Base-by-base conservation (phyloP, 2,888 invertebrate genomes). In the Arenicola marina region DNA sequence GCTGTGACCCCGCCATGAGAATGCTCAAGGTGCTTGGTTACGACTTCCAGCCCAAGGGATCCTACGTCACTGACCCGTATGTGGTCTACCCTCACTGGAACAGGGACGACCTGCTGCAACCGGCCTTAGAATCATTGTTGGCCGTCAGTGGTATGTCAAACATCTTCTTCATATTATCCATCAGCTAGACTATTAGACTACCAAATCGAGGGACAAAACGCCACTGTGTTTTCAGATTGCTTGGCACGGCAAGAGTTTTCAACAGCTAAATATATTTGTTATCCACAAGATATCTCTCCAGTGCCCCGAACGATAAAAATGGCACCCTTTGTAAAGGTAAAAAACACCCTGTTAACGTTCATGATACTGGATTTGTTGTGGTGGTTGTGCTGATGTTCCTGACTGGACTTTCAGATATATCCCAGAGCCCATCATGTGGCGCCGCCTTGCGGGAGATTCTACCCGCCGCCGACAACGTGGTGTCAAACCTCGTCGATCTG, bases 31-130 rank as follows among this genome's bases (percentile, higher is more conserved):
- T 75, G 43, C 75, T 81, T 4, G 79, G 78, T 29, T 80, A 78
- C 66, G 78, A 80, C 67, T 80, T 79, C 68, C 79, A 80, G 45
- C 44, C n/a, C 15, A 38, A 71, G 38, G 77, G 76, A 21, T 57
- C 68, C 28, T 56, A 66, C 3, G 65, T 77, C 28, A 60, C 60
- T 4, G 63, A 73, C 15, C 79, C 77, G 0, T 79, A 77, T 67
- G 73, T 80, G 4, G 67, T 80, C 31, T 81, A 74, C 59, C 81
- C 81, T 11, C 77, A 80, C 72, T 77, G 79, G 77, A 77, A 80
- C 65, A 73, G 63, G 34, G 79, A 79, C 58, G 75, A 78, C 4
- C 62, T 79, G 26, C 72, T 81, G 1, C 70, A 78, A 29, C 78
- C 79, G 1, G 62, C 75, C 7, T 79, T 75, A 62, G 78, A 78